phyloP scores from a whole-genome alignment of 2,888 invertebrate genomes.

The Crocallis elinguaria region DNA sequence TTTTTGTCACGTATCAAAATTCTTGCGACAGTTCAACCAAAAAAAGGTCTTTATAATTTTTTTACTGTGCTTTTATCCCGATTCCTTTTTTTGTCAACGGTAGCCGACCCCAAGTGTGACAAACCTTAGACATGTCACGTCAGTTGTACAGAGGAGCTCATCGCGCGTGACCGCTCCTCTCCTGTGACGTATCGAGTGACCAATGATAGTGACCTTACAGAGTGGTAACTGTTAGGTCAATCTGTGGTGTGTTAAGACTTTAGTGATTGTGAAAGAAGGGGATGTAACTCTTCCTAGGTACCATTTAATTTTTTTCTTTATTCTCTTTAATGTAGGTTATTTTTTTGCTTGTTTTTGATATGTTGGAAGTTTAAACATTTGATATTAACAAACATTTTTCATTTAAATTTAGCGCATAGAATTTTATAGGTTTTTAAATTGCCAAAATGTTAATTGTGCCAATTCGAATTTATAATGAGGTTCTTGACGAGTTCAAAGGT shows the following conservation, averaged over 20 bases:
- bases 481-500: too few species aligned
- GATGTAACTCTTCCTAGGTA: neutral
- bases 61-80: neutral
- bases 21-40: neutral
- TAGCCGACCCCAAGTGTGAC: slow-evolving; percentile 17
- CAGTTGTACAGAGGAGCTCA: slow-evolving; percentile 69
- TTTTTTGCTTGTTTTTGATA: too few species aligned
- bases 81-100: slow-evolving; percentile 4
- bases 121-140: slow-evolving; percentile 48
- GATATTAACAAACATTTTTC: too few species aligned
- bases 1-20: too few species aligned
- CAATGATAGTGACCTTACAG: neutral
- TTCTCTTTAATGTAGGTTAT: too few species aligned
- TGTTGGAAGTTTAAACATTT: too few species aligned
- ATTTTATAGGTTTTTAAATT: too few species aligned
- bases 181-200: slow-evolving; percentile 1
- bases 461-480: too few species aligned
- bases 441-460: too few species aligned
- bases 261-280: neutral
- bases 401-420: too few species aligned
- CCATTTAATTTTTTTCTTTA: too few species aligned
- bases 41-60: neutral
- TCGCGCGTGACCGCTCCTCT: slow-evolving; percentile 51
- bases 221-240: neutral
- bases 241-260: neutral